Base-by-base conservation (phyloP, 2,888 invertebrate species). In the Caenorhabditis virilis region DNA sequence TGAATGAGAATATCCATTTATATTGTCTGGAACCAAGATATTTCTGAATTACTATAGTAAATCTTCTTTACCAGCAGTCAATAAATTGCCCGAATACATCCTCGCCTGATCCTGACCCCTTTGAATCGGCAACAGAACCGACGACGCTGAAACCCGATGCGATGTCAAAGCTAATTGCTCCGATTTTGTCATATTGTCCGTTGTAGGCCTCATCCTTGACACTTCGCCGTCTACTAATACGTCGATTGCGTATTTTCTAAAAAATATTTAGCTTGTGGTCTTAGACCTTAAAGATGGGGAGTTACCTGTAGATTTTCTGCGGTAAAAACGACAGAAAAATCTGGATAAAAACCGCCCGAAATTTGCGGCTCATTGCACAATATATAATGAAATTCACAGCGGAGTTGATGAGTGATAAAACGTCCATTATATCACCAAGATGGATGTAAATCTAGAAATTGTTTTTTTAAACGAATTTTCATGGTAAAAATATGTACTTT, bases 381-480 rank as follows among this genome's bases (percentile, higher is more conserved):
- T 82, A 82, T 45, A 82, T 82, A 51, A 82, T 71, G 59, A 82
- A 82, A 51, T 79, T 79, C 48, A 82, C 76, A 25, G 79, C 78
- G 5, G 78, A 79, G 53, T 82, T 82, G 42, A 82, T 52, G 30
- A 82, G 60, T 0, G 82, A 82, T 4, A 82, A 65, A 25, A 82
- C 60, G 50, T 82, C 82, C 78, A 82, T 78, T 41, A 80, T 54
- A 55, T 82, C 79, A 11, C 82, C 82, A 26, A 82, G 59, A 35
- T 78, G 78, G 15, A 71, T 58, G 58, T 80, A 79, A 36, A 77
- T 74, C 75, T 36, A 27, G 39, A 26, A 62, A 69, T 25, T 46
- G 48, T 26, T 63, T 67, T 25, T 30, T 30, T 30, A 9, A 9
- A 9, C 13, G 30, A 30, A 30, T 30, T 30, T 30, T 13, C 30